Conservation (phyloP, 1,140 invertebrate species). For the Drosophila prosaltans region DNA sequence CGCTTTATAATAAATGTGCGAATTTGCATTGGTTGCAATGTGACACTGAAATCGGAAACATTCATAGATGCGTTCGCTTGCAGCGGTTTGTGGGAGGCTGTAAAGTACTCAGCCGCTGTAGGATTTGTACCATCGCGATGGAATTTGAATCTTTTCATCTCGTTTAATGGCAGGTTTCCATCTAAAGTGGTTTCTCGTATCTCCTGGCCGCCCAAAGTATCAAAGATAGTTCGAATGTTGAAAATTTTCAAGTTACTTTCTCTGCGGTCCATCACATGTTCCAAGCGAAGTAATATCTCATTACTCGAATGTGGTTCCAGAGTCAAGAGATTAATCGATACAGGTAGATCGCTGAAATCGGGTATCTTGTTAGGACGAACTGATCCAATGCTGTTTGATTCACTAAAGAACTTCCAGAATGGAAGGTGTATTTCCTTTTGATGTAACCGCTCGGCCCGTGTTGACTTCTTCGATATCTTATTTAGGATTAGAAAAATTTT, state of each 20-base stretch:
- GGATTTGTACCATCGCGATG: conserved; percentile 67
- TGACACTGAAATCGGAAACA: conserved; percentile 54
- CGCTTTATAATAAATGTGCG: conserved; percentile 63
- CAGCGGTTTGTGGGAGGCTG: conserved; percentile 35
- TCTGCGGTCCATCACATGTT: conserved; percentile 92
- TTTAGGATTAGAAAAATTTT: conserved; percentile 87
- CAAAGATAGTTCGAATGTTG: conserved; percentile 56
- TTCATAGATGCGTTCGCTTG: conserved; percentile 19
- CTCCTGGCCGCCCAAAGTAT: conserved; percentile 30
- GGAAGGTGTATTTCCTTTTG: conserved; percentile 62
- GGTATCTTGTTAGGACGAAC: conserved; percentile 70
- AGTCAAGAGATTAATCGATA: conserved; percentile 93
- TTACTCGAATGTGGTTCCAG: conserved; percentile 91
- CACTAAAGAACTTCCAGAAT: conserved; percentile 75
- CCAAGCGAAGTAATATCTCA: conserved; percentile 90
- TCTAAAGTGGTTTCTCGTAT: conserved; percentile 75
- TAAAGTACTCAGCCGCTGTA: conserved; percentile 19
- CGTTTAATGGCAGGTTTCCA: conserved; percentile 57
- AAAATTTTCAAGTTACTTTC: conserved; percentile 86
- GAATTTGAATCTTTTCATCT: conserved; percentile 66
- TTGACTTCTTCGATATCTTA: conserved; percentile 61
- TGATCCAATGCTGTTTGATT: conserved; percentile 58
- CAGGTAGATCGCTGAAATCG: conserved; percentile 83
- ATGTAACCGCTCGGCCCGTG: conserved; percentile 41
- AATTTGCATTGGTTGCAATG: conserved; percentile 70